A percentile compares a stretch with the other conserved stretches of the same genome.
These are phyloP conservation scores for Ambastaia sidthimunki DNA, from an alignment of 2,797 vertebrate genomes.

Conservation along the genomic window DNA sequence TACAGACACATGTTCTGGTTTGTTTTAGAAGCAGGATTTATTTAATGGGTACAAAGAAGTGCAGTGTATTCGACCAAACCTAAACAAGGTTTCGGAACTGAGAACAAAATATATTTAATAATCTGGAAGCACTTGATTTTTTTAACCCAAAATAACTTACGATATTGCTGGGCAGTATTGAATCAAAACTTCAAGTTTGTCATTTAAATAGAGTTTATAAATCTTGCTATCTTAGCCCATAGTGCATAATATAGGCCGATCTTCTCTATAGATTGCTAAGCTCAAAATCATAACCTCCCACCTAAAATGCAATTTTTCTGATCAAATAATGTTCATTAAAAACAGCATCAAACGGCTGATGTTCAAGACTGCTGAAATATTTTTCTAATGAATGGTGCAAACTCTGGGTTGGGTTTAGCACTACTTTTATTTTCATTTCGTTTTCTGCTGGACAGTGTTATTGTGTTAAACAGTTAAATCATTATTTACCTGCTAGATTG, in stretches of 20 bases:
- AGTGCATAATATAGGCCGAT: not conserved
- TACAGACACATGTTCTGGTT: constrained; percentile 55
- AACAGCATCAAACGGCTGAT: constrained; percentile 70
- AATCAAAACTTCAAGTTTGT: constrained; percentile 42
- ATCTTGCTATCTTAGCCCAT: not conserved
- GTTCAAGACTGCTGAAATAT: constrained; percentile 86
- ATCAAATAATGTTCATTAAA: constrained; percentile 22
- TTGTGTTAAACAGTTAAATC: constrained; percentile 83
- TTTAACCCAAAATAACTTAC: constrained; percentile 59
- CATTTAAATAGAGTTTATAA: not conserved
- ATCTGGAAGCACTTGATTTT: constrained; percentile 74
- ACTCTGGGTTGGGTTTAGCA: constrained; percentile 65
- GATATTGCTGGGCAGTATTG: constrained; percentile 70
- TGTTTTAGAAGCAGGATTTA: constrained; percentile 68
- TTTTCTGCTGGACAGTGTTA: constrained; percentile 99
- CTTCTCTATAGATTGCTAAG: not conserved
- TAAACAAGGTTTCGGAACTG: constrained; percentile 65
- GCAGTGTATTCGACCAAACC: constrained; percentile 61
- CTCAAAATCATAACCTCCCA: constrained; percentile 9
- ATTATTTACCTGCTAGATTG: constrained; percentile 90
- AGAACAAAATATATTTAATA: constrained; percentile 59
- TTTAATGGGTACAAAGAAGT: constrained; percentile 66
- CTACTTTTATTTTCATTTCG: constrained; percentile 65
- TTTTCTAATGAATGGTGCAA: constrained; percentile 77
- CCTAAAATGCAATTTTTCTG: constrained; percentile 15